A percentile compares a stretch with the other conserved stretches of the same genome.
phyloP scores from a whole-genome alignment of 1,140 invertebrate species.

The Lanistes nyassanus region DNA sequence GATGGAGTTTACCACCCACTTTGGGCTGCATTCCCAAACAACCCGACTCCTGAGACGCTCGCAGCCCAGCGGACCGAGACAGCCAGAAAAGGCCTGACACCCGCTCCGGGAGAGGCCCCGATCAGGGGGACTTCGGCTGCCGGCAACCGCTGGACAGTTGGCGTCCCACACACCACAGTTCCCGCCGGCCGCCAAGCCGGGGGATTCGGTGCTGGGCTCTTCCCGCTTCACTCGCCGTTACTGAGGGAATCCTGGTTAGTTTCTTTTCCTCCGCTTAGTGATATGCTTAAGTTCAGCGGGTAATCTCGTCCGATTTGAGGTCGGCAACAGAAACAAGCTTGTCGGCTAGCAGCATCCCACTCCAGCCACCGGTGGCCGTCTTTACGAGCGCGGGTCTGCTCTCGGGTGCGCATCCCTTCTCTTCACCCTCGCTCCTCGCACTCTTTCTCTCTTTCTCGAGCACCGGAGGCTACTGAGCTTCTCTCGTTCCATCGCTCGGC shows the following conservation, averaged over 20 bases:
- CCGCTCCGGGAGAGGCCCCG: constrained; percentile 77
- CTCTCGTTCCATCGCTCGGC: too few species aligned
- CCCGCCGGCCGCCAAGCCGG: constrained; percentile 64
- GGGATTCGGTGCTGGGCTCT: constrained; percentile 77
- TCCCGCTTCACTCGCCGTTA: constrained; percentile 88
- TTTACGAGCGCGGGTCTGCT: too few species aligned
- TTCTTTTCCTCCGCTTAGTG: constrained; percentile 92
- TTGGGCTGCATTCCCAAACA: constrained; percentile 88
- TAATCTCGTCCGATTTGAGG: constrained; percentile 79
- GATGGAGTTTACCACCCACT: constrained; percentile 85
- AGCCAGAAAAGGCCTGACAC: constrained; percentile 77
- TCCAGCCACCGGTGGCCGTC: too few species aligned
- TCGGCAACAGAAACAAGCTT: constrained; percentile 56
- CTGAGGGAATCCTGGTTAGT: constrained; percentile 88
- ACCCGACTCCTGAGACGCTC: constrained; percentile 79
- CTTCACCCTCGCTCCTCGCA: too few species aligned
- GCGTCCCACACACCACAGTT: constrained; percentile 77
- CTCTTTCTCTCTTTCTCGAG: too few species aligned
- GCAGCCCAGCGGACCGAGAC: constrained; percentile 65
- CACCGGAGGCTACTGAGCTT: too few species aligned
- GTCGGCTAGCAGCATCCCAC: too few species aligned
- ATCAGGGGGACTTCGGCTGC: constrained; percentile 73
- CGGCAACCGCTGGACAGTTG: constrained; percentile 27
- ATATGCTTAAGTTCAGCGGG: constrained; percentile 90
- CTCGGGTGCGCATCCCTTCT: too few species aligned